Conservation (phyloP, 2,797 vertebrate species). For the Enteromius trimaculatus region DNA sequence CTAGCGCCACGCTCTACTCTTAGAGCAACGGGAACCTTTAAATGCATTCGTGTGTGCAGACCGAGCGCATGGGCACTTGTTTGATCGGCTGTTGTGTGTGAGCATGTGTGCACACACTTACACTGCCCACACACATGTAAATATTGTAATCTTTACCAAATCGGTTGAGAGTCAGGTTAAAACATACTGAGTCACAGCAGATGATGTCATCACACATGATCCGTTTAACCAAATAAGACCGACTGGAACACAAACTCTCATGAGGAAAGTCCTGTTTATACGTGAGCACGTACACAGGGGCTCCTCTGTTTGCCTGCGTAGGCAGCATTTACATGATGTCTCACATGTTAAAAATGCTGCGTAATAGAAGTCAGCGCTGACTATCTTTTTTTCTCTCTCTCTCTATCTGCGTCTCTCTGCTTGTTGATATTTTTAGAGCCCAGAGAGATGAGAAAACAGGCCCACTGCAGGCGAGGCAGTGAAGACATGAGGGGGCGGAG, state of each 20-base stretch:
- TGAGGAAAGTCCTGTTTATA: constrained; percentile 30
- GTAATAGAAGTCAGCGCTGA: constrained; percentile 41
- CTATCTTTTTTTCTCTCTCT: constrained; percentile 39
- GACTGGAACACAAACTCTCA: constrained; percentile 14
- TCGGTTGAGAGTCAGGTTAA: neutral
- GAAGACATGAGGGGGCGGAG: constrained; percentile 72
- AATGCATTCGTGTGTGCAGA: neutral
- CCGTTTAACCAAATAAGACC: neutral
- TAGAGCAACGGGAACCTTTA: neutral
- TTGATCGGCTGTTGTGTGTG: neutral
- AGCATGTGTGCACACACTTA: neutral
- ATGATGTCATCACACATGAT: constrained; percentile 24
- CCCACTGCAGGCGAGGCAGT: constrained; percentile 69
- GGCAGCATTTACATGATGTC: constrained; percentile 37
- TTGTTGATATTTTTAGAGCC: constrained; percentile 77
- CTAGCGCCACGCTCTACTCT: neutral
- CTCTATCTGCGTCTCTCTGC: constrained; percentile 46
- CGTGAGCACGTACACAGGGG: neutral
- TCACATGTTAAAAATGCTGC: constrained; percentile 50
- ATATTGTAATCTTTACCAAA: constrained; percentile 41
- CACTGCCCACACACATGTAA: constrained; percentile 20
- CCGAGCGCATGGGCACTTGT: neutral
- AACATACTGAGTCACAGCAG: constrained; percentile 1
- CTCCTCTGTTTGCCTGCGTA: constrained; percentile 15
- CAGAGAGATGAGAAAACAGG: constrained; percentile 75